Conservation (phyloP, 2,113 vertebrate genomes). For the Ictalurus furcatus region DNA sequence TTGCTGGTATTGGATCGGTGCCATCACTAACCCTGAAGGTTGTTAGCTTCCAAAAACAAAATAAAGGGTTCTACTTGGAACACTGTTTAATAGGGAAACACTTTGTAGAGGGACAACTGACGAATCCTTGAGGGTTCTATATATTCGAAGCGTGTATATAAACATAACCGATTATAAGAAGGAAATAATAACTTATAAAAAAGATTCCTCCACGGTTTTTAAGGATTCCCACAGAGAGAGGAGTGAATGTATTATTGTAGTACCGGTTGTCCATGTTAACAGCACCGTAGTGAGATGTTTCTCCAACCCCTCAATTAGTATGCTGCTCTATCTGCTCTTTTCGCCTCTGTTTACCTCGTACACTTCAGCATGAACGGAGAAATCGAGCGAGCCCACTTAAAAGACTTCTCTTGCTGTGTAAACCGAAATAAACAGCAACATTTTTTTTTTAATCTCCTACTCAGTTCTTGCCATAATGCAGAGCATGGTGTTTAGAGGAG, state of each 20-base stretch:
- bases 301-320: not conserved
- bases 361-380: conserved; percentile 12
- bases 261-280: not conserved
- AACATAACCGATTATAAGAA: not conserved
- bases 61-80: not conserved
- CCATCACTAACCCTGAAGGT: not conserved
- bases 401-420: conserved; percentile 66
- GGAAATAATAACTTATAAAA: not conserved
- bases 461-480: conserved; percentile 69
- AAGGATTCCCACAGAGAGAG: not conserved
- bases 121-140: not conserved
- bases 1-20: not conserved
- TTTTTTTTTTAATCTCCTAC: conserved; percentile 65
- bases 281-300: not conserved
- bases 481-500: conserved; percentile 72
- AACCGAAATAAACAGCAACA: conserved; percentile 73
- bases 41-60: not conserved
- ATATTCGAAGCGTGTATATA: not conserved
- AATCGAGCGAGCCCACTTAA: conserved; percentile 59
- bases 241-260: not conserved
- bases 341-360: conserved; percentile 27
- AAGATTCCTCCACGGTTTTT: not conserved
- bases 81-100: not conserved
- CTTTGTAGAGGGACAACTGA: not conserved
- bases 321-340: conserved; percentile 9